Percentiles rank a stretch among this genome's conserved stretches.
Conservation (phyloP, 2,113 vertebrate species). For the Ochotona curzoniae region DNA sequence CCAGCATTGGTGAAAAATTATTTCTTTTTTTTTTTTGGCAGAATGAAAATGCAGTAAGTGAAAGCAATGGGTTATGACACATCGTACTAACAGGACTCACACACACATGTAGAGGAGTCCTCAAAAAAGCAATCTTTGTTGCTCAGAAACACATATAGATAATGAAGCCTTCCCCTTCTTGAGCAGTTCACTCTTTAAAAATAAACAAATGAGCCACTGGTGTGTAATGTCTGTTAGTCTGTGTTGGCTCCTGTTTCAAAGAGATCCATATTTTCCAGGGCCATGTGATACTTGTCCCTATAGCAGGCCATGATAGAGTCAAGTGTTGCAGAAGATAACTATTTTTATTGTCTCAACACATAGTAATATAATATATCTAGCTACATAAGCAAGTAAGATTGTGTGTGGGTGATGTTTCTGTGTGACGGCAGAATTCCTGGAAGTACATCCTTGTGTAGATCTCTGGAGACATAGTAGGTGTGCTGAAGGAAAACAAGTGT, state of each 20-base stretch:
- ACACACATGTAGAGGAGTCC: neutral
- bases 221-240: slow-evolving; percentile 71
- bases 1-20: neutral
- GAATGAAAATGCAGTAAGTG: neutral
- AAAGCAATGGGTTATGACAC: neutral
- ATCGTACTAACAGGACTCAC: neutral
- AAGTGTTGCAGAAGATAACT: slow-evolving; percentile 62
- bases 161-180: neutral
- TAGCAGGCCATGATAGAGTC: slow-evolving; percentile 82
- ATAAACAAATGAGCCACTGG: neutral
- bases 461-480: slow-evolving; percentile 64
- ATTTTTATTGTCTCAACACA: slow-evolving; percentile 77
- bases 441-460: slow-evolving; percentile 71
- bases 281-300: slow-evolving; percentile 75
- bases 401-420: slow-evolving; percentile 77
- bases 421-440: slow-evolving; percentile 71
- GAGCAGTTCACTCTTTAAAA: slow-evolving; percentile 30
- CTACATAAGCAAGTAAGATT: slow-evolving; percentile 79
- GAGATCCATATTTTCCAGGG: slow-evolving; percentile 80
- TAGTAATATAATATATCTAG: slow-evolving; percentile 87
- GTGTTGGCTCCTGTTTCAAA: slow-evolving; percentile 74
- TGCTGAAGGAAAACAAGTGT: neutral
- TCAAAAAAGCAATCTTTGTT: neutral
- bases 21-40: neutral
- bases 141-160: neutral